Conservation (phyloP, 2,888 invertebrate species). For the Plebejus melissa region DNA sequence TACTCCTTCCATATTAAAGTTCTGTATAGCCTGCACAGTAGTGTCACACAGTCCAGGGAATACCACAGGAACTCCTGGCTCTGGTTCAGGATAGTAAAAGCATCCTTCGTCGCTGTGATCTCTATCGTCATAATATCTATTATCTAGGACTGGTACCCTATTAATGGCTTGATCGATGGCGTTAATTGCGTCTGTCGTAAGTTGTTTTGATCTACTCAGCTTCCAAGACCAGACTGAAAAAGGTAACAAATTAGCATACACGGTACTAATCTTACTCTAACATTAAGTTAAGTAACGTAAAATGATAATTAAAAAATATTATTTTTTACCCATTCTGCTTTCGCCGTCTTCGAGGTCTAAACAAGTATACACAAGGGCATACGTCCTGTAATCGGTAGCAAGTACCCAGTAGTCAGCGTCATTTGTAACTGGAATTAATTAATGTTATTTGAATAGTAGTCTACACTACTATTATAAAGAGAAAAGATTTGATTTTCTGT, state of each 20-base stretch:
- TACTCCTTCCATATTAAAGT: slow-evolving; percentile 48
- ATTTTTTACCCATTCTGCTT: slow-evolving; percentile 48
- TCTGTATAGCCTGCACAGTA: slow-evolving; percentile 45
- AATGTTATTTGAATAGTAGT: neutral
- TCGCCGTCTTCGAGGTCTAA: slow-evolving; percentile 49
- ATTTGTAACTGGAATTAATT: slow-evolving; percentile 43
- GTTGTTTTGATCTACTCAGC: slow-evolving; percentile 49
- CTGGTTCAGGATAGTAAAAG: slow-evolving; percentile 56
- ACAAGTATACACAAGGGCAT: slow-evolving; percentile 82
- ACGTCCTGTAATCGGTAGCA: slow-evolving; percentile 81
- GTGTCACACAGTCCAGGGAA: slow-evolving; percentile 58
- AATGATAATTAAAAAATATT: neutral
- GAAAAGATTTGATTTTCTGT: too few species aligned
- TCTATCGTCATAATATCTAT: slow-evolving; percentile 46
- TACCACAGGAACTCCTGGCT: slow-evolving; percentile 48
- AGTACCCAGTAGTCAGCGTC: slow-evolving; percentile 78
- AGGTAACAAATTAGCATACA: neutral
- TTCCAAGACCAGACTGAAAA: slow-evolving; percentile 59
- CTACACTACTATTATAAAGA: too few species aligned
- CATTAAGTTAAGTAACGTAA: neutral
- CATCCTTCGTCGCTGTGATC: slow-evolving; percentile 53
- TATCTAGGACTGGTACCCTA: slow-evolving; percentile 46
- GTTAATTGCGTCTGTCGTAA: slow-evolving; percentile 35
- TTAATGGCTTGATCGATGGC: slow-evolving; percentile 38
- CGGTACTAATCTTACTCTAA: too few species aligned